Evolutionary conservation across 2,888 invertebrate species (phyloP).

Genomic region (Drosophila setosimentum): DNA sequence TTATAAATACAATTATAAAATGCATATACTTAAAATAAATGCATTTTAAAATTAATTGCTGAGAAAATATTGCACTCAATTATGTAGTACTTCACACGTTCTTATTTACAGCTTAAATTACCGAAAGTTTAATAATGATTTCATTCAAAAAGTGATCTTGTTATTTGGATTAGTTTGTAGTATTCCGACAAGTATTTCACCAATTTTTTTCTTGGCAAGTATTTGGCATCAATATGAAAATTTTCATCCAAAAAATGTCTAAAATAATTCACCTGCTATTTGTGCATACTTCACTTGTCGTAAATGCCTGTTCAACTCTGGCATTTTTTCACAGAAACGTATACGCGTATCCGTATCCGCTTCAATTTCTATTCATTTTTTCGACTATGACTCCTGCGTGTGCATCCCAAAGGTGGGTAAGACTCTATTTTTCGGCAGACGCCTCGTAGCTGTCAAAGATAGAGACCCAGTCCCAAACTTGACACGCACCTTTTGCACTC

Average conservation of each 20-base stretch:
- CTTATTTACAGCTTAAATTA: background rate
- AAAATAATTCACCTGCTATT: slow-evolving; percentile 27
- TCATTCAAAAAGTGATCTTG: background rate
- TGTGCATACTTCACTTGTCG: slow-evolving; percentile 38
- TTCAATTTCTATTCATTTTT: slow-evolving; percentile 26
- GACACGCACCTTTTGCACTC: slow-evolving; percentile 69
- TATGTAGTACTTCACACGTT: background rate
- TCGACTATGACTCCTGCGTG: slow-evolving; percentile 7
- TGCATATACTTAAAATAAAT: background rate
- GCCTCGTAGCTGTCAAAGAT: slow-evolving; percentile 32
- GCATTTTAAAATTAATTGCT: background rate
- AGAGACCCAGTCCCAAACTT: slow-evolving; percentile 29
- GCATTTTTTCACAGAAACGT: slow-evolving; percentile 26
- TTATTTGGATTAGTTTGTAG: background rate
- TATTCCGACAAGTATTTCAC: background rate
- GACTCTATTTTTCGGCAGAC: slow-evolving; percentile 41
- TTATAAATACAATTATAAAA: background rate
- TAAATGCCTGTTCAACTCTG: slow-evolving; percentile 36
- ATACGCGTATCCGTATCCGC: slow-evolving; percentile 9
- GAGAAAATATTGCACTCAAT: background rate
- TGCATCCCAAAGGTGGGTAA: slow-evolving; percentile 34
- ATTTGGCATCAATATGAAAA: slow-evolving; percentile 46
- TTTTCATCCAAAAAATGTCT: slow-evolving; percentile 24
- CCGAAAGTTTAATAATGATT: background rate
- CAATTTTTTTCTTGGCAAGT: slow-evolving; percentile 1